phyloP scores from a whole-genome alignment of 64 coral and sea anemone genomes.

The Stylophora pistillata region DNA sequence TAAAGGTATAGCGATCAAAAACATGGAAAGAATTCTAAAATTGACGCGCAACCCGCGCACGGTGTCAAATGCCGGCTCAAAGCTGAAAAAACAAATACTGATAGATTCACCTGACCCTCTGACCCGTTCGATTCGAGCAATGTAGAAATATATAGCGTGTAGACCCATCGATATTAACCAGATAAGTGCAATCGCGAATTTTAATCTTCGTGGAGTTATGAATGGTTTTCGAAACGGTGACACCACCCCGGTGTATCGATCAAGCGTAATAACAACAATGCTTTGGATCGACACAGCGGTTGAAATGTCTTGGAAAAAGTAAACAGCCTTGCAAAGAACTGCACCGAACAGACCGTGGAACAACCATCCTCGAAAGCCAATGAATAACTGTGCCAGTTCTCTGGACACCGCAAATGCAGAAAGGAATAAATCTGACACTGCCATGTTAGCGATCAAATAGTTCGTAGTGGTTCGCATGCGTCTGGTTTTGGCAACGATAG shows the following conservation, averaged over 20 bases:
- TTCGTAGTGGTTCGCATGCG: conserved; percentile 32
- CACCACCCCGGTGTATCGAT: conserved; percentile 46
- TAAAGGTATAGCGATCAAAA: conserved; percentile 47
- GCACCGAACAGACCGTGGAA: not conserved
- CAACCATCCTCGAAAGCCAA: conserved; percentile 19
- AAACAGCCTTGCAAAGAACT: conserved; percentile 41
- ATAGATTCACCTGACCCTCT: not conserved
- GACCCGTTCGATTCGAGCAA: not conserved
- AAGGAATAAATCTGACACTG: conserved; percentile 48
- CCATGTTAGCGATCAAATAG: conserved; percentile 67
- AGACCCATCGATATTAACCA: conserved; percentile 33
- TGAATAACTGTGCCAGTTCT: conserved; percentile 30
- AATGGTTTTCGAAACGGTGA: not conserved
- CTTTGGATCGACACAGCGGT: conserved; percentile 49
- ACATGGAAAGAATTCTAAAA: not conserved
- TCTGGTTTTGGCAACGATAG: conserved; percentile 40
- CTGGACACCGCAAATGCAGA: conserved; percentile 37
- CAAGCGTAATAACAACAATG: conserved; percentile 42
- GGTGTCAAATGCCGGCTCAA: conserved; percentile 26
- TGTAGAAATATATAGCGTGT: conserved; percentile 33
- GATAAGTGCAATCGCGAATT: conserved; percentile 33
- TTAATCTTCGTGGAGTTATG: not conserved
- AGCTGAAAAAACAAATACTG: conserved; percentile 13
- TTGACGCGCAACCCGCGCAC: not conserved
- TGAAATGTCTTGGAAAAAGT: conserved; percentile 53